Evolutionary conservation across 2,797 vertebrate genomes (phyloP), one percentile per base, ranked within the genome.

Genomic region (Rhinatrema bivittatum): DNA sequence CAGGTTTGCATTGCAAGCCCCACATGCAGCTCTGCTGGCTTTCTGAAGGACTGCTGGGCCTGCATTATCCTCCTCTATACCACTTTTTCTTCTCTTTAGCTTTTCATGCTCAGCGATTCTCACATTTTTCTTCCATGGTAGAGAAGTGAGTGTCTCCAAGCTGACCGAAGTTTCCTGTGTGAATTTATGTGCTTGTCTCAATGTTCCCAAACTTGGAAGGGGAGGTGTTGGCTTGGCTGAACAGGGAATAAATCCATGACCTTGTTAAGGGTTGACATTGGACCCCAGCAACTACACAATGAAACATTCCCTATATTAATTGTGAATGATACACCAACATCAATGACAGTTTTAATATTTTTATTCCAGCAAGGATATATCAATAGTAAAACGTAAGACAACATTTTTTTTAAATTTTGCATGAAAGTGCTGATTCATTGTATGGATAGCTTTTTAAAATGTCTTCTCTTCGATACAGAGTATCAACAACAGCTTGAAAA

Each of bases 291-390:
- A 12, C 56, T 53, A 45, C 9, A 18, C 13, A 5, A 7, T 3
- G 39, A 19, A 33, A 42, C 37, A 54, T 5, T 19, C n/a, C 29
- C 19, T 32, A 38, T 52, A 42, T 29, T 25, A 23, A 21, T 34
- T 20, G 16, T 64, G 38, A 51, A 13, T 54, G 42, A 45, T 42
- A 38, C 26, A 20, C 28, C 27, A 31, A 46, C 25, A 65, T 65
- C 47, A 37, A 41, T 55, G 49, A 58, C 9, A 10, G 13, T 6
- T 9, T 3, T 22, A 56, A 33, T 20, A 44, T 29, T 20, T 12
- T 15, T n/a, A 16, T 46, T 27, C 54, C 30, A 36, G 36, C 32
- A 53, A 38, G 28, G 23, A 7, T 9, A 19, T 16, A 29, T 36
- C 46, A 15, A 22, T 5, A 4, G 5, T 10, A 11, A 22, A 1